A percentile compares a stretch with the other conserved stretches of the same genome.
phyloP scores from a whole-genome alignment of 2,888 invertebrate genomes.

The Crematogaster levior region DNA sequence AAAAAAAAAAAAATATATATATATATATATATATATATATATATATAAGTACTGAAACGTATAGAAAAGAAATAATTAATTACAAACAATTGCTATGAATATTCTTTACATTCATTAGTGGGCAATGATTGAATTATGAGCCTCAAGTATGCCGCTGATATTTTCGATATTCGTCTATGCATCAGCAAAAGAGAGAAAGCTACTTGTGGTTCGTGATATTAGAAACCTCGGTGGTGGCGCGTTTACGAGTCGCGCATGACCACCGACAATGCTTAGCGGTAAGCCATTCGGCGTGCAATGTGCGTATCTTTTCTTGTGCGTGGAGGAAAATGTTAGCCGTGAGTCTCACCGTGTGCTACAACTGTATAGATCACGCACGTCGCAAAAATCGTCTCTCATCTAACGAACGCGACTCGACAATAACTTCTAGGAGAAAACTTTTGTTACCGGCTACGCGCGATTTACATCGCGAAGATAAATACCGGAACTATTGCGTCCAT shows the following conservation, averaged over 20 bases:
- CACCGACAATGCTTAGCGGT: conserved; percentile 75
- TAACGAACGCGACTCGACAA: conserved; percentile 25
- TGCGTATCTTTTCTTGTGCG: conserved; percentile 64
- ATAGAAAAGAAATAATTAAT: neutral
- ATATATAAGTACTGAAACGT: neutral
- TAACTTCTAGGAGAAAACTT: conserved; percentile 35
- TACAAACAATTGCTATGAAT: neutral
- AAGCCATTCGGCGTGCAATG: conserved; percentile 69
- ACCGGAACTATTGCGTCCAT: neutral
- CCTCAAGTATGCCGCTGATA: neutral
- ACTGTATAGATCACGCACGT: conserved; percentile 67
- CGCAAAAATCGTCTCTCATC: conserved; percentile 68
- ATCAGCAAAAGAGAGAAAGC: conserved; percentile 33
- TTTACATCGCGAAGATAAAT: conserved; percentile 1
- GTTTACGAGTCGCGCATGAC: conserved; percentile 78
- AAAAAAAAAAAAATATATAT: too few species aligned
- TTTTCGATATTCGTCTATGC: neutral
- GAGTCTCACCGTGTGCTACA: conserved; percentile 66
- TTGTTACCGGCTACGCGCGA: neutral
- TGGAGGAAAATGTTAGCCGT: conserved; percentile 71
- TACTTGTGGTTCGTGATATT: conserved; percentile 64
- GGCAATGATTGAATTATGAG: neutral
- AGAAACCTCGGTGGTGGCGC: conserved; percentile 71
- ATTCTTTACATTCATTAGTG: neutral
- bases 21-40: too few species aligned